Evolutionary conservation across 2,113 vertebrate genomes (phyloP).

Genomic region (Paracanthobrama guichenoti): DNA sequence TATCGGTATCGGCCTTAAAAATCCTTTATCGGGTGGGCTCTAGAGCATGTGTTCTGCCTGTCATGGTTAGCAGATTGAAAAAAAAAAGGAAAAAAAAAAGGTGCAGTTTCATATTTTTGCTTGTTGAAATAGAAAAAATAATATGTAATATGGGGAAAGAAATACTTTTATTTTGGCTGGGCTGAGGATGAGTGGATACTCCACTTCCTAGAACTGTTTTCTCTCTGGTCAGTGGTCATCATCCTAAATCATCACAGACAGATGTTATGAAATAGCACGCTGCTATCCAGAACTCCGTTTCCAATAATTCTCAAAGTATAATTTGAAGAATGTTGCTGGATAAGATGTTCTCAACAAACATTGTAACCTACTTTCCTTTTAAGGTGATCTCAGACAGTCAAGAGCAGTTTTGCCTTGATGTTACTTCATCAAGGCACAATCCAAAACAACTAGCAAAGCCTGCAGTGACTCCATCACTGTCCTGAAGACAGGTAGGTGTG

Average conservation of each 20-base stretch:
- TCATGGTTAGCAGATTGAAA: background rate
- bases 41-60: background rate
- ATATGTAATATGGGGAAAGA: no score
- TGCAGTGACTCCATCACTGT: background rate
- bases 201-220: background rate
- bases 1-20: no score
- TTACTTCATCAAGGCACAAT: background rate
- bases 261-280: background rate
- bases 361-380: slow-evolving; percentile 33
- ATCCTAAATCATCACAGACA: background rate
- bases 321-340: slow-evolving; percentile 6
- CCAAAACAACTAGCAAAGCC: background rate
- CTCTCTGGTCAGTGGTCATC: background rate
- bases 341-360: background rate
- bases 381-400: slow-evolving; percentile 15
- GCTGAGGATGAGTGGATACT: background rate
- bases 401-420: background rate
- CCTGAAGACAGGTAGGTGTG: slow-evolving; percentile 25
- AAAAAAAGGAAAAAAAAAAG: no score
- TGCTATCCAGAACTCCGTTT: background rate
- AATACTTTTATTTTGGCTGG: no score
- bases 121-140: no score
- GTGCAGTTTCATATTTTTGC: no score
- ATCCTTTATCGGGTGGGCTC: no score
- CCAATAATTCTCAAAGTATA: background rate